These are phyloP conservation scores for Heliothis peltigera DNA, from an alignment of 2,888 invertebrate genomes.

Conservation along the genomic window DNA sequence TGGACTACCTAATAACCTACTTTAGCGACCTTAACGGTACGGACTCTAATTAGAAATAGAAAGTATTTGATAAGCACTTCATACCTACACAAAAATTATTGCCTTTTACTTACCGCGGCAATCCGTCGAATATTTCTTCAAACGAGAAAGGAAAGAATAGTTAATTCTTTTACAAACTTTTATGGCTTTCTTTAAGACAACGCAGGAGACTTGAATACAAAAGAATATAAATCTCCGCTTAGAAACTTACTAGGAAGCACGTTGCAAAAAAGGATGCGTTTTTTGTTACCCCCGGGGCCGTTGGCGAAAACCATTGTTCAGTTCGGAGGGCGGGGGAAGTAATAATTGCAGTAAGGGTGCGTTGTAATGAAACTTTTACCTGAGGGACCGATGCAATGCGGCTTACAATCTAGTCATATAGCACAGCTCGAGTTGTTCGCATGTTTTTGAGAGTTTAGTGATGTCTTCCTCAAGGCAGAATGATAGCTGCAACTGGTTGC, in stretches of 20 bases:
- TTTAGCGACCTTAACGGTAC: too few species aligned
- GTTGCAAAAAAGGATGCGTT: slow-evolving; percentile 84
- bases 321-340: slow-evolving; percentile 76
- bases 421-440: slow-evolving; percentile 29
- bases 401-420: slow-evolving; percentile 55
- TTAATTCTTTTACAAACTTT: slow-evolving; percentile 64
- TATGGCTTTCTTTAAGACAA: slow-evolving; percentile 62
- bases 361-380: slow-evolving; percentile 84
- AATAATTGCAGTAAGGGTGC: slow-evolving; percentile 83
- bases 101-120: neutral
- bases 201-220: slow-evolving; percentile 57
- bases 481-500: slow-evolving; percentile 78
- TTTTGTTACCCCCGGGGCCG: slow-evolving; percentile 73
- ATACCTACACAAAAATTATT: neutral
- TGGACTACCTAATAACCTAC: neutral
- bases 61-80: neutral
- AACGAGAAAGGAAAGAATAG: slow-evolving; percentile 10
- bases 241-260: slow-evolving; percentile 80
- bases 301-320: slow-evolving; percentile 83
- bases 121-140: neutral
- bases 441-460: slow-evolving; percentile 29
- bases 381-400: slow-evolving; percentile 68
- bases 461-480: slow-evolving; percentile 65
- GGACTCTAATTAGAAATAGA: neutral
- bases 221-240: slow-evolving; percentile 69